Percentiles rank a stretch among this genome's conserved stretches.
Evolutionary conservation across 2,888 invertebrate species (phyloP).

Genomic region (Lasioglossum malachurum): DNA sequence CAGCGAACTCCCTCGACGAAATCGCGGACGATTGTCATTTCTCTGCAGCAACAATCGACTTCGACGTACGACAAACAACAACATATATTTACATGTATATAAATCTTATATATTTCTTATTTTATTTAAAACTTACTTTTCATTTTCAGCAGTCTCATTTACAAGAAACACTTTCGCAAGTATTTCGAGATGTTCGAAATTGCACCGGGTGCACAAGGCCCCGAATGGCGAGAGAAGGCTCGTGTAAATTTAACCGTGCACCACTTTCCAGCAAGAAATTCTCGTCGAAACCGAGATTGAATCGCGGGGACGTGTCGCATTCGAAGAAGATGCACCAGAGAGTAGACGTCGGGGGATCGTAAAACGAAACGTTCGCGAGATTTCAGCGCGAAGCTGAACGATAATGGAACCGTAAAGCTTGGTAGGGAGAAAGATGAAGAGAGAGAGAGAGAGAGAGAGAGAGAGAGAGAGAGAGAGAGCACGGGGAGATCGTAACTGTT

Average conservation of each 20-base stretch:
- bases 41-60: no score
- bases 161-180: no score
- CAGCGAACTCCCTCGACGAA: not conserved
- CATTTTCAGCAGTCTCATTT: no score
- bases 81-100: no score
- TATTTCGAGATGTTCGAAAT: no score
- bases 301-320: not conserved
- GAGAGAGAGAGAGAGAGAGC: not conserved
- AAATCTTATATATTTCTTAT: no score
- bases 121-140: no score
- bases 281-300: not conserved
- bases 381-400: constrained; percentile 39
- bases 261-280: not conserved
- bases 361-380: constrained; percentile 17
- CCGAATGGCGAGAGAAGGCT: no score
- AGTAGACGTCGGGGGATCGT: constrained; percentile 4
- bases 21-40: no score
- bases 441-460: not conserved
- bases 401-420: constrained; percentile 50
- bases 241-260: not conserved
- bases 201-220: no score
- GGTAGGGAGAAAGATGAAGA: not conserved
- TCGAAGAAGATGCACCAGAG: not conserved
- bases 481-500: constrained; percentile 50
- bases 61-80: no score